These are phyloP conservation scores for Nannobrachium achirus DNA, from an alignment of 2,113 vertebrate genomes.

Conservation along the genomic window DNA sequence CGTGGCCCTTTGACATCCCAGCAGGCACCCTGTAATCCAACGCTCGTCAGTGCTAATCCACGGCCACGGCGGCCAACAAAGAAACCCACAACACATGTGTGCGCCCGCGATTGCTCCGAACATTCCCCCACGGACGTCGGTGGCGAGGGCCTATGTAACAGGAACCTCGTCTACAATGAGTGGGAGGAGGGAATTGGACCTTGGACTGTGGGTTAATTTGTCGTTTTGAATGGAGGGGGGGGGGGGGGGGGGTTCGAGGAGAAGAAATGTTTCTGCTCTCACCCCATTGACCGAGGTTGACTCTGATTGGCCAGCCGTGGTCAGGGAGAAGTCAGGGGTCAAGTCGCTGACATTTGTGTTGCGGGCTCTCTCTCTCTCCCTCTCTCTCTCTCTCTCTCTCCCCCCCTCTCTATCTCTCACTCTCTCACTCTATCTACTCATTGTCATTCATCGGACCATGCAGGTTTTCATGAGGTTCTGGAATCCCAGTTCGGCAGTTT, in stretches of 20 bases:
- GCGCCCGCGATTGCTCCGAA: conserved; percentile 13
- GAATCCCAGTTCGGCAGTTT: conserved; percentile 15
- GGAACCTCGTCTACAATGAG: conserved; percentile 15
- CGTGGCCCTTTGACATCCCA: conserved; percentile 67
- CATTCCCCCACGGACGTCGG: conserved; percentile 5
- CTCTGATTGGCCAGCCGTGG: conserved; percentile 15
- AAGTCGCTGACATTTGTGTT: conserved; percentile 47
- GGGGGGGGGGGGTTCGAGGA: not conserved
- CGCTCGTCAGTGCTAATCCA: conserved; percentile 64
- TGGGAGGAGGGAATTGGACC: not conserved
- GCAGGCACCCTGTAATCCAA: conserved; percentile 69
- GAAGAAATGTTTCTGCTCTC: conserved; percentile 3
- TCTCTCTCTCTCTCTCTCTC: too few species aligned
- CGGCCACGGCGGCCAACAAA: conserved; percentile 46
- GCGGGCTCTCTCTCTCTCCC: conserved; percentile 24
- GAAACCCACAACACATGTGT: conserved; percentile 31
- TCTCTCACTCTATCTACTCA: too few species aligned
- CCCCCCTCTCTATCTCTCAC: too few species aligned
- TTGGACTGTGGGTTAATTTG: not conserved
- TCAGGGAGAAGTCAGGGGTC: conserved; percentile 41
- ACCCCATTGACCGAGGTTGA: not conserved
- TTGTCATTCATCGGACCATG: conserved; percentile 9
- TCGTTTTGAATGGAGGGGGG: conserved; percentile 13
- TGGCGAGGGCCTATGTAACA: not conserved
- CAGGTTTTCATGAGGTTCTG: conserved; percentile 18